phyloP scores from a whole-genome alignment of 2,113 vertebrate species.

The Mugil cephalus region DNA sequence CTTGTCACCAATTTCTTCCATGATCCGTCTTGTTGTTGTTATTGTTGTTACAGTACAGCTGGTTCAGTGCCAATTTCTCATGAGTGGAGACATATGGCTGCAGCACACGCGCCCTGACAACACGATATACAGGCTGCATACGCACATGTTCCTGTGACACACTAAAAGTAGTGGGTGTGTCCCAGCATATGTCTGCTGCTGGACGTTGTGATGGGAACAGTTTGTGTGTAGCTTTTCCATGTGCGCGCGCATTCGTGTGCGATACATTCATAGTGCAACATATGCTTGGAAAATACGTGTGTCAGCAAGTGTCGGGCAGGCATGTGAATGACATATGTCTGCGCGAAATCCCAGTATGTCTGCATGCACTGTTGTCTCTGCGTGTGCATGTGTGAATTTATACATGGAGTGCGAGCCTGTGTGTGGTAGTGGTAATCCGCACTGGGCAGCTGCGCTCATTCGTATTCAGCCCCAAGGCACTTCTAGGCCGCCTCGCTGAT shows the following conservation, averaged over 20 bases:
- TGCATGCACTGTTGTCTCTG: conserved; percentile 30
- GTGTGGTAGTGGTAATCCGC: conserved; percentile 62
- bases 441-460: conserved; percentile 73
- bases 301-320: conserved; percentile 44
- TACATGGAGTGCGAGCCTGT: conserved; percentile 32
- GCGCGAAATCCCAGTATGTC: background rate
- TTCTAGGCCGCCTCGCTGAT: conserved; percentile 67
- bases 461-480: conserved; percentile 71
- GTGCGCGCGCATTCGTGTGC: conserved; percentile 16
- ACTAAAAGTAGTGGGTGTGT: conserved; percentile 38
- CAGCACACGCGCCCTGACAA: conserved; percentile 29
- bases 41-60: conserved; percentile 9
- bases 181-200: conserved; percentile 43
- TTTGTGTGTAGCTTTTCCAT: conserved; percentile 7
- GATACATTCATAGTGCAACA: conserved; percentile 42
- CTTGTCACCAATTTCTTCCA: too few species aligned
- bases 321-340: conserved; percentile 56
- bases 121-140: conserved; percentile 13
- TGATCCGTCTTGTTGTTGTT: conserved; percentile 1
- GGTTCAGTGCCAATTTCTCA: conserved; percentile 30
- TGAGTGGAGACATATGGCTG: conserved; percentile 39
- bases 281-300: conserved; percentile 56
- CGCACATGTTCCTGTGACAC: conserved; percentile 43
- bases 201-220: conserved; percentile 43
- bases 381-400: conserved; percentile 41